Evolutionary conservation across 1,140 invertebrate species (phyloP).

Genomic region (Drosophila gunungcola): DNA sequence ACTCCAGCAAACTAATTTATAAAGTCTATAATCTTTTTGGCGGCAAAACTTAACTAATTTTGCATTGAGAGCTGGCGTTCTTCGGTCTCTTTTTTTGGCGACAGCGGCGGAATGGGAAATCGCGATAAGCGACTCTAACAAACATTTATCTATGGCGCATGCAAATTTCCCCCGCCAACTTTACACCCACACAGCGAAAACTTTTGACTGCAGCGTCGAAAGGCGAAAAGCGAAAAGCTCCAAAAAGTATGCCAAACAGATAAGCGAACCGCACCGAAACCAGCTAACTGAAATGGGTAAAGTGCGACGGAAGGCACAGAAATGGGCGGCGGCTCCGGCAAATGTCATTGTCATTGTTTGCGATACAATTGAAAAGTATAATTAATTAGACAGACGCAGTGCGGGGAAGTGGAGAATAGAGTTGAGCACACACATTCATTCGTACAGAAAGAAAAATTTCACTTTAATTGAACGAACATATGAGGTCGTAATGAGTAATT

Average conservation of each 20-base stretch:
- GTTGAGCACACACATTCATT: not conserved
- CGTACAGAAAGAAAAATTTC: slow-evolving; percentile 3
- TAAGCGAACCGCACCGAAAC: slow-evolving; percentile 53
- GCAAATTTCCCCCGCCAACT: slow-evolving; percentile 48
- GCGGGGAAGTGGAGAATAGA: slow-evolving; percentile 16
- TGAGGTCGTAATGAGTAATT: not conserved
- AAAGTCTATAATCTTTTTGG: slow-evolving; percentile 26
- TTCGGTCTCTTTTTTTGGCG: not conserved
- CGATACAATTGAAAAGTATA: slow-evolving; percentile 82
- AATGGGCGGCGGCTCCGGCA: slow-evolving; percentile 19
- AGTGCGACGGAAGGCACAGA: slow-evolving; percentile 9
- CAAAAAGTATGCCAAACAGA: slow-evolving; percentile 64
- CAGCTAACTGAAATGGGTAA: slow-evolving; percentile 50
- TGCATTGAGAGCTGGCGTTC: slow-evolving; percentile 15
- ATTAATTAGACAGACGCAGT: slow-evolving; percentile 74
- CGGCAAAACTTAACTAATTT: slow-evolving; percentile 35
- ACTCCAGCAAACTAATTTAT: slow-evolving; percentile 13
- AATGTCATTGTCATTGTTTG: slow-evolving; percentile 81
- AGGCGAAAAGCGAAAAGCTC: slow-evolving; percentile 47
- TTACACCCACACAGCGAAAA: slow-evolving; percentile 36
- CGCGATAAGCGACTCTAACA: slow-evolving; percentile 55
- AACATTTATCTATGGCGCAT: slow-evolving; percentile 62
- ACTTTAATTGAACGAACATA: not conserved
- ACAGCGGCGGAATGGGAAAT: slow-evolving; percentile 17
- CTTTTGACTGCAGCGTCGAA: slow-evolving; percentile 57